Evolutionary conservation across 2,888 invertebrate genomes (phyloP), one percentile per base, ranked within the genome.

Genomic region (Eilema sororculum): DNA sequence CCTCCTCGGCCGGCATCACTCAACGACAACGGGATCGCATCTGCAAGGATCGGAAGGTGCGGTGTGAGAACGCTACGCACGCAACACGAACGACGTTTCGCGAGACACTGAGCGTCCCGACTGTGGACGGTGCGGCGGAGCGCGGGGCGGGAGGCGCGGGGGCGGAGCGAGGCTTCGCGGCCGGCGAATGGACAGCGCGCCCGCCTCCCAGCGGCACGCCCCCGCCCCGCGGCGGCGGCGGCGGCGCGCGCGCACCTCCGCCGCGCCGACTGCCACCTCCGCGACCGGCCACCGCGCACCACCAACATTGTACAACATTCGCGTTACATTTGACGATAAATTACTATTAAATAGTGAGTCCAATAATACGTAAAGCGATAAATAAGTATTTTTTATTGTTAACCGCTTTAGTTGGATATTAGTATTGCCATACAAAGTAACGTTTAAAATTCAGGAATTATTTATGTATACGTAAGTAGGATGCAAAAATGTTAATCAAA

Each of bases 1-100:
- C 94, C 87, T 94, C 94, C 91, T 94, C 94, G 89, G 94, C 93
- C 89, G 94, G 95, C 94, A 95, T 94, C 84, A 83, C 84, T 89
- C 87, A 85, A 83, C 89, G 88, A 85, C 85, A 89, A 89, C 89
- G 89, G 90, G 89, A 81, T 82, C 81, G 91, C 93, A 93, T 93
- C 93, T 93, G 93, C 90, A 91, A 92, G n/a, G n/a, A n/a, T n/a
- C 90, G 91, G 87, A 90, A 91, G 87, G 83, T 80, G 79, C 80
- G 77, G 79, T 80, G 81, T 84, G 76, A 82, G 78, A 86, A 82
- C 89, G 86, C 87, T 80, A 85, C 87, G 86, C 92, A 88, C 88
- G 87, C 87, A 83, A 84, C 82, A 79, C 86, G 84, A 86, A 85
- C 90, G 90, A 88, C 87, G 89, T 86, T 89, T 91, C 93, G 93